Evolutionary conservation across 1,140 invertebrate genomes (phyloP).

Genomic region (Lethrus apterus): DNA sequence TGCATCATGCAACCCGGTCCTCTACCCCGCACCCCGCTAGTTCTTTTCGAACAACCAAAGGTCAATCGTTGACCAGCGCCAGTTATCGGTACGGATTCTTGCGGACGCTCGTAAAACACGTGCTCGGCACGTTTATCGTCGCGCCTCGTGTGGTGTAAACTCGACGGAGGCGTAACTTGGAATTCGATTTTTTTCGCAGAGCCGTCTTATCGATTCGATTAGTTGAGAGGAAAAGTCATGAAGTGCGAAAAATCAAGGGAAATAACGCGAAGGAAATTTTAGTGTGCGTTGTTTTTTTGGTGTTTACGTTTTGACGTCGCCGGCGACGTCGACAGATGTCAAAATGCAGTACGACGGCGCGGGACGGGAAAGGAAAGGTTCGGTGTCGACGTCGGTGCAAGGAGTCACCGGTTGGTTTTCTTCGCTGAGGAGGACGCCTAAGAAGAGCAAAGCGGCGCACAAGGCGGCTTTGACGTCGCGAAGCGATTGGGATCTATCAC

Average conservation of each 20-base stretch:
- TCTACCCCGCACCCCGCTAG: too few species aligned
- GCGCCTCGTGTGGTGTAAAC: too few species aligned
- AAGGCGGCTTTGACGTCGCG: slow-evolving; percentile 39
- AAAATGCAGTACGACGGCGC: slow-evolving; percentile 31
- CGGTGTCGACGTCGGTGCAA: slow-evolving; percentile 37
- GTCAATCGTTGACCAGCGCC: too few species aligned
- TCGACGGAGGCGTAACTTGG: too few species aligned
- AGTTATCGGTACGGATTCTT: too few species aligned
- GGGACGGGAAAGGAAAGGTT: slow-evolving; percentile 30
- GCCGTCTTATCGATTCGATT: too few species aligned
- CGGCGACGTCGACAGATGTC: slow-evolving; percentile 10
- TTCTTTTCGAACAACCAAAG: too few species aligned
- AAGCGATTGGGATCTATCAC: slow-evolving; percentile 53
- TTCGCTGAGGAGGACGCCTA: slow-evolving; percentile 57
- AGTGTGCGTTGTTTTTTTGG: slow-evolving; percentile 10
- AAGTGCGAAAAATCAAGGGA: neutral
- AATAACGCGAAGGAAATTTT: too few species aligned
- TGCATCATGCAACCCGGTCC: too few species aligned
- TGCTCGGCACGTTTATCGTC: too few species aligned
- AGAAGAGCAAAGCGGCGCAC: slow-evolving; percentile 41
- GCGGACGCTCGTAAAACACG: too few species aligned
- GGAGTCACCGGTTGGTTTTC: slow-evolving; percentile 63
- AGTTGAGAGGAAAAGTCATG: too few species aligned
- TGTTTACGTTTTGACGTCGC: neutral
- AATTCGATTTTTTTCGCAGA: slow-evolving; percentile 4